These are phyloP conservation scores for Adelognathus sp. DNA, from an alignment of 2,888 invertebrate species.

Conservation along the genomic window DNA sequence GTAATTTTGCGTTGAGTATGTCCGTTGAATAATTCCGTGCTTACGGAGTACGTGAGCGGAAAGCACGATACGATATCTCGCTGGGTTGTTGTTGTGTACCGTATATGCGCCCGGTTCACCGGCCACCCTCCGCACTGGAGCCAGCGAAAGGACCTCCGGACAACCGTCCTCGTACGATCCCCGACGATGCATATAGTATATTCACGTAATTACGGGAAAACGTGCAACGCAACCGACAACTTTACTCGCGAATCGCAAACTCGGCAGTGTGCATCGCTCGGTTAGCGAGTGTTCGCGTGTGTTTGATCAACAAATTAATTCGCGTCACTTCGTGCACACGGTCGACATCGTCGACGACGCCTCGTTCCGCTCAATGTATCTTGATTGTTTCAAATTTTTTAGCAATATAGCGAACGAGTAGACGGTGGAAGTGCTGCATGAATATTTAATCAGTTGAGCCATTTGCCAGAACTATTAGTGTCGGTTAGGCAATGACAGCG, in stretches of 20 bases:
- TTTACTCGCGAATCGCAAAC: constrained; percentile 25
- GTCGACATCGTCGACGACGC: background rate
- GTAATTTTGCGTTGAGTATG: constrained; percentile 58
- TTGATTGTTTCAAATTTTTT: background rate
- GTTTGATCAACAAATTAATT: background rate
- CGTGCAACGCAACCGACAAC: constrained; percentile 15
- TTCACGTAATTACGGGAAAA: constrained; percentile 40
- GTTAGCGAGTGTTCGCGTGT: background rate
- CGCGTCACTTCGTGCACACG: background rate
- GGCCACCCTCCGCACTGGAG: constrained; percentile 14
- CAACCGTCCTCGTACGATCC: constrained; percentile 26
- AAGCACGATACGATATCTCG: constrained; percentile 47
- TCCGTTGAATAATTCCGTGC: constrained; percentile 60
- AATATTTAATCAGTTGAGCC: too few species aligned
- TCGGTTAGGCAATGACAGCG: too few species aligned
- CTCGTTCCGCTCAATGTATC: background rate
- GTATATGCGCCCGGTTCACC: constrained; percentile 7
- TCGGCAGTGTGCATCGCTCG: background rate
- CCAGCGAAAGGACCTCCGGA: constrained; percentile 39
- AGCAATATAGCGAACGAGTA: background rate
- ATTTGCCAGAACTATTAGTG: too few species aligned
- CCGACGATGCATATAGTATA: constrained; percentile 8
- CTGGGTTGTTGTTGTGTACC: background rate
- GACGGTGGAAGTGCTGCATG: too few species aligned
- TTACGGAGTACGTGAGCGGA: constrained; percentile 56